Evolutionary conservation across 2,888 invertebrate genomes (phyloP), one percentile per base, ranked within the genome.

Genomic region (Pyrrhia umbra): DNA sequence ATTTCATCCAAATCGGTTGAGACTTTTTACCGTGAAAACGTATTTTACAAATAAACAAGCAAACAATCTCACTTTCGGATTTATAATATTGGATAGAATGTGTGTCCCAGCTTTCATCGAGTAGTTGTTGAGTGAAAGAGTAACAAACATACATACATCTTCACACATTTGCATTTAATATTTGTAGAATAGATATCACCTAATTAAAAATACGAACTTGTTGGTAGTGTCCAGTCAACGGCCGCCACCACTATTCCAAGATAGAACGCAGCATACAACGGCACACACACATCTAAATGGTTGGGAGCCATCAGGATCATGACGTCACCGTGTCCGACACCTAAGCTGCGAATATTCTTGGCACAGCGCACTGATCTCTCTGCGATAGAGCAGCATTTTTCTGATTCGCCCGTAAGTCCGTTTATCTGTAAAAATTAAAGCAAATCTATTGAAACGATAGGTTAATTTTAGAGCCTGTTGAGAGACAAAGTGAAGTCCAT

Each of bases 231-330:
- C 57, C 85, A 84, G 63, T 91, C 90, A 0, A 90, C 81, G 2
- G 87, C 85, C 6, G 89, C 85, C 2, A 89, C 80, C 2, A 79
- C 74, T 0, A 90, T 85, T 0, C 95, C 95, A 2, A 94, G 78
- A 68, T 91, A 95, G 6, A 94, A 77, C 0, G 92, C 89, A 0
- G 95, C 95, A 37, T 95, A 90, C 57, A 93, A 88, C 0, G 95
- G 94, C 30, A 95, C 87, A 6, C 87, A 81, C 16, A 91, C 71
- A 67, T 95, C 90, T 13, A 94, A 69, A 56, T 92, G 92, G 71
- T 93, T 95, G 0, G 91, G 89, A 2, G 90, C 93, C 88, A 95
- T 95, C 2, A 95, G 72, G 0, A 89, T 74, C 25, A 95, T 85
- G 2, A 95, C 89, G 64, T 95, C 95, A 1, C 92, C 90, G 1